Conservation (phyloP, 2,888 invertebrate species). For the Drosophila recens region DNA sequence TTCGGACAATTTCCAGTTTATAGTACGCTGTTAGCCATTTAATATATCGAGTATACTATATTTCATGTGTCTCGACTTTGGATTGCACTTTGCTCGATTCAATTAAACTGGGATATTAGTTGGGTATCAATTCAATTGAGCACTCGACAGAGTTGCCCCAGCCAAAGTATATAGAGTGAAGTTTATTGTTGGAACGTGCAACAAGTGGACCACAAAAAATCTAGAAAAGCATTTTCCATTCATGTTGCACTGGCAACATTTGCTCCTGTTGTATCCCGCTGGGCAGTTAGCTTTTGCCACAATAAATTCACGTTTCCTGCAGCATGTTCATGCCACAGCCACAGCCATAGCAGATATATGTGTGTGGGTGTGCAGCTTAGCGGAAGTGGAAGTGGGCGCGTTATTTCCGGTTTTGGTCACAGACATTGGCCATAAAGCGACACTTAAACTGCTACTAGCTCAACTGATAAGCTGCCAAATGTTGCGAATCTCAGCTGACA, state of each 20-base stretch:
- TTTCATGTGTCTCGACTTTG: constrained; percentile 18
- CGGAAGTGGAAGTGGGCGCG: constrained; percentile 72
- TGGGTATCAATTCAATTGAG: constrained; percentile 43
- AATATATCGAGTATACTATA: constrained; percentile 9
- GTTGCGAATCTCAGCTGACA: constrained; percentile 23
- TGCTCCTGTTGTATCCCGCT: constrained; percentile 42
- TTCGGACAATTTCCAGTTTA: constrained; percentile 73
- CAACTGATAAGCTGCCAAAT: constrained; percentile 37
- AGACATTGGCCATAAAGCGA: constrained; percentile 35
- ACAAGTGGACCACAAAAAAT: constrained; percentile 65
- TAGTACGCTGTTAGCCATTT: constrained; percentile 41
- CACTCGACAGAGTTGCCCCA: constrained; percentile 21
- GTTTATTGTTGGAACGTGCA: constrained; percentile 59
- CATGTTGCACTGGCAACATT: constrained; percentile 6
- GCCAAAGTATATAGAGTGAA: constrained; percentile 44
- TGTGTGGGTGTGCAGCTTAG: constrained; percentile 63
- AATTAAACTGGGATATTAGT: constrained; percentile 51
- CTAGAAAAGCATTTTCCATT: constrained; percentile 22
- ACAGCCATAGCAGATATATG: constrained; percentile 10
- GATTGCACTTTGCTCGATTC: constrained; percentile 51
- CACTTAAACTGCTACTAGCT: constrained; percentile 14
- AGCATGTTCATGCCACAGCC: constrained; percentile 52
- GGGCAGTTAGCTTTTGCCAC: constrained; percentile 67
- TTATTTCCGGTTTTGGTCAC: constrained; percentile 62
- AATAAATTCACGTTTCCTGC: constrained; percentile 74